Percentiles rank a stretch among this genome's conserved stretches.
Conservation (phyloP, 2,797 vertebrate genomes). For the Tarsius wallacei region DNA sequence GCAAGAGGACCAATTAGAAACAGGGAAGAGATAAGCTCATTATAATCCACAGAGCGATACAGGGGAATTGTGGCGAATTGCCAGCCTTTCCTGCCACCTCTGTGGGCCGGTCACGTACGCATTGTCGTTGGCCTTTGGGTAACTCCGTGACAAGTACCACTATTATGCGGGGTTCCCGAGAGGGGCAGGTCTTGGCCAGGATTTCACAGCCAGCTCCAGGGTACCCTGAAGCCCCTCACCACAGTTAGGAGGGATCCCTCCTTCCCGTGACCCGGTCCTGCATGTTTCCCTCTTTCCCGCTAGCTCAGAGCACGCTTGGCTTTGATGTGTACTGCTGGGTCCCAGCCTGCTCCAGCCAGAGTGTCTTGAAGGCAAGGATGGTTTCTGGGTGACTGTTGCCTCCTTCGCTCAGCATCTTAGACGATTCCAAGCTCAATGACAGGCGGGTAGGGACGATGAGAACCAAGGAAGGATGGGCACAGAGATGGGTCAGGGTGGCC, state of each 20-base stretch:
- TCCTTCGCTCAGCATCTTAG: not conserved
- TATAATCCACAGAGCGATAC: not conserved
- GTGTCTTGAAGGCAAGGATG: not conserved
- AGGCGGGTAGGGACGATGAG: not conserved
- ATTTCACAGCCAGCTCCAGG: not conserved
- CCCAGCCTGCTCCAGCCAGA: not conserved
- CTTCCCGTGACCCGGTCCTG: not conserved
- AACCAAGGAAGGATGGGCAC: not conserved
- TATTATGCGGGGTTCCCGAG: not conserved
- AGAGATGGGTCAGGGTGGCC: rapidly evolving
- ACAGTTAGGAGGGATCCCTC: not conserved
- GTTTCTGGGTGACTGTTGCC: not conserved
- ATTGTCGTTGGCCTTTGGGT: not conserved
- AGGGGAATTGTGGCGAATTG: not conserved
- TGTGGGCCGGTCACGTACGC: rapidly evolving
- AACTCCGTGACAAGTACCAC: not conserved
- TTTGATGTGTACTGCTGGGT: not conserved
- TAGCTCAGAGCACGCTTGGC: not conserved
- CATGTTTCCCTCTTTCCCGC: not conserved
- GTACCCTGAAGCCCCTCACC: not conserved
- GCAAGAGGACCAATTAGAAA: not conserved
- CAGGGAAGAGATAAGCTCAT: not conserved
- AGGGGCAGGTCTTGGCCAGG: not conserved
- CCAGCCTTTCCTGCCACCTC: not conserved
- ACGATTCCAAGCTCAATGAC: not conserved